Evolutionary conservation across 64 coral and sea anemone species (phyloP), one percentile per base, ranked within the genome.

Genomic region (Pachyseris speciosa): DNA sequence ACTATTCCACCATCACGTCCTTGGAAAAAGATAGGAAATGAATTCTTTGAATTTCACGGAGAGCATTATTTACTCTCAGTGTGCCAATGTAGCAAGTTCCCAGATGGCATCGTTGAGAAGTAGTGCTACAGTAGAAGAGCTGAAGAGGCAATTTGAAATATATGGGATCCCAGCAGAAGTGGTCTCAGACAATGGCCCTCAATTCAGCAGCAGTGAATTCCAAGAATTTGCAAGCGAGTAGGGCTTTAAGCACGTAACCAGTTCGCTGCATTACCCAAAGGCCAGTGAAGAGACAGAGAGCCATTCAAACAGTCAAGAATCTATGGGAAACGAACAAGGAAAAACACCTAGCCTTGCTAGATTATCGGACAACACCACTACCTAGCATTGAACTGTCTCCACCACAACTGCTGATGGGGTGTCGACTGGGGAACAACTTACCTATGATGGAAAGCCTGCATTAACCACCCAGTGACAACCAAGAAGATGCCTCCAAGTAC

Each of bases 171-270:
- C 83, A 68, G 83, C 37, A 44, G 63, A 68, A 32, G 63, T 89
- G 25, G 75, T 78, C 7, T 67, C 72, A 17, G 87, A 89, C 29
- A 88, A 88, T 20, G 72, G 70, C 12, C 70, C 86, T 15, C 50
- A 88, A 15, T 88, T 63, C 31, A 37, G 66, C 15, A 55, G 41
- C 26, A 10, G 31, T 0, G 72, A 86, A 33, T 83, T 83, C 57
- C 48, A 37, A 33, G 78, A 83, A 52, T 83, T 83, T 58, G 78
- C 52, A 15, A 42, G 20, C 31, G 48, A 33, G 49, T 83, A 86
- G 20, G 83, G 83, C 13, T 86, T 86, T 34, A 68, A 89, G 27
- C 86, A 89, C 45, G 37, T 38, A 37, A 89, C 72, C 34, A 89
- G 13, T 33, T 73, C 66, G 20, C 55, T 72, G 44, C 27, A 64